Conservation (phyloP, 2,113 vertebrate genomes). For the Neotragus pygmaeus region DNA sequence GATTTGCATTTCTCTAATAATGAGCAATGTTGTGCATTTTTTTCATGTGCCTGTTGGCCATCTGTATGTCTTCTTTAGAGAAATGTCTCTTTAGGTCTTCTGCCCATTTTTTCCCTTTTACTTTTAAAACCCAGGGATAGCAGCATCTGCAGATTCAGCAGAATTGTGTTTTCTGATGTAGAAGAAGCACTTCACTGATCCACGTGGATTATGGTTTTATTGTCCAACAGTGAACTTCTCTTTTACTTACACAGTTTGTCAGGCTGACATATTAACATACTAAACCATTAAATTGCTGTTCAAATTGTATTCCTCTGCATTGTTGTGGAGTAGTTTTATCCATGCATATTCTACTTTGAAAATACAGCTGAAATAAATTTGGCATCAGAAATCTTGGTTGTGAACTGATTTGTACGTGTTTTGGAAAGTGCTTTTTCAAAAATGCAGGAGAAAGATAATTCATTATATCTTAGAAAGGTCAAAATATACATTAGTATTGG, state of each 20-base stretch:
- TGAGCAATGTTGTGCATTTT: neutral
- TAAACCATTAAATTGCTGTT: neutral
- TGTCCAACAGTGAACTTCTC: neutral
- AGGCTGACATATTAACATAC: neutral
- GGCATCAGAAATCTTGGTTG: neutral
- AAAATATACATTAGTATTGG: neutral
- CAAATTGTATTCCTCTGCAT: neutral
- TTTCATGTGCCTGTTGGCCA: neutral
- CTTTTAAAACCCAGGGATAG: neutral
- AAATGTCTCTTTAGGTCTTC: neutral
- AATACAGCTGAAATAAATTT: conserved; percentile 18
- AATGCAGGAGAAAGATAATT: neutral
- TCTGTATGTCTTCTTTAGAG: neutral
- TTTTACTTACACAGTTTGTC: neutral
- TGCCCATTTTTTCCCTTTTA: neutral
- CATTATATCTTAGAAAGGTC: neutral
- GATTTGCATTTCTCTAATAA: neutral
- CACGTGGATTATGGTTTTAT: neutral
- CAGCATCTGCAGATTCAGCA: neutral
- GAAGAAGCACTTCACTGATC: neutral
- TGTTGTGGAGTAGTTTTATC: neutral
- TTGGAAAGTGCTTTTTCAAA: neutral
- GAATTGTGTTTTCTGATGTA: neutral
- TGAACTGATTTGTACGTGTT: neutral
- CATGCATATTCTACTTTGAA: neutral